phyloP scores from a whole-genome alignment of 1,140 invertebrate genomes.

The Macrotrachela quadricornifera region DNA sequence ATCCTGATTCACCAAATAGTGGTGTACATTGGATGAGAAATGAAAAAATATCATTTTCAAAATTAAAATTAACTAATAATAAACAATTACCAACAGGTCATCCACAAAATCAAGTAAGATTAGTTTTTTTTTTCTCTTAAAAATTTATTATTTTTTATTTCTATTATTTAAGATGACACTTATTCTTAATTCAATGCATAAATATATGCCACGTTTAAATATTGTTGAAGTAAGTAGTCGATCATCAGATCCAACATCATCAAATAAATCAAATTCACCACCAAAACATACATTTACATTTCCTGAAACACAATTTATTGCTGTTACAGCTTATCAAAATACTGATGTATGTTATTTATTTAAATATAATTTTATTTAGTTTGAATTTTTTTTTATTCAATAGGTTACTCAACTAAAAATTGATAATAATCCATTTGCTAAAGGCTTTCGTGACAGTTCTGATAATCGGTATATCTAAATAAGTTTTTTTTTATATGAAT shows the following conservation, averaged over 20 bases:
- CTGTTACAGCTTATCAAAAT: conserved; percentile 24
- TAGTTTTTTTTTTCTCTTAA: background rate
- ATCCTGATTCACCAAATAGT: conserved; percentile 58
- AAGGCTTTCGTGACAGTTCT: conserved; percentile 87
- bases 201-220: conserved; percentile 23
- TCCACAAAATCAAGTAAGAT: conserved; percentile 44
- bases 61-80: conserved; percentile 18
- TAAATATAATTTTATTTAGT: background rate
- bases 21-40: conserved; percentile 60
- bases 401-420: conserved; percentile 96
- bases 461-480: conserved; percentile 21
- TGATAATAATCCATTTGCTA: conserved; percentile 97
- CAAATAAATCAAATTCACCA: background rate
- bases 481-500: background rate
- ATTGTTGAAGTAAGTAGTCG: conserved; percentile 6
- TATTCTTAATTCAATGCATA: conserved; percentile 26
- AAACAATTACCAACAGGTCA: conserved; percentile 38
- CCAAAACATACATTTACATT: conserved; percentile 12
- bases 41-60: conserved; percentile 56
- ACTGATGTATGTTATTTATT: conserved; percentile 13
- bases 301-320: conserved; percentile 22
- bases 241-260: background rate
- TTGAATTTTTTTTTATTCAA: conserved; percentile 28
- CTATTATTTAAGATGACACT: conserved; percentile 11
- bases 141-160: background rate